Base-by-base conservation (phyloP, 2,888 invertebrate species). In the Clostera curtula region DNA sequence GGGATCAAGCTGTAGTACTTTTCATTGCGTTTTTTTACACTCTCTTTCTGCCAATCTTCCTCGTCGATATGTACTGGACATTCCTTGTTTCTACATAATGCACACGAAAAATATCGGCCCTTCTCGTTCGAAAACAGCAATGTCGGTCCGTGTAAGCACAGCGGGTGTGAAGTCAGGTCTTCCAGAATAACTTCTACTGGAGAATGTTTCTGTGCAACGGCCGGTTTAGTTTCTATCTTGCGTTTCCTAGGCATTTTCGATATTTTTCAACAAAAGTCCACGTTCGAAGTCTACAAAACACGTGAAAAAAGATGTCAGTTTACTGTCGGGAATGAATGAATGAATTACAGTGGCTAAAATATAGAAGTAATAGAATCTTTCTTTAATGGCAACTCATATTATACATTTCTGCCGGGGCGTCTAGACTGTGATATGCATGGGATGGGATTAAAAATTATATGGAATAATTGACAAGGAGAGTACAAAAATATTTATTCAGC, bases 131-230 rank as follows among this genome's bases (percentile, higher is more conserved):
- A 87, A 80, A 93, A 93, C 27, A 92, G 67, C 31, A 93, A 68
- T 4, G 92, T 90, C 20, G 93, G 93, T 0, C 93, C 93, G 55
- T 94, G 93, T 10, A 88, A 69, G 52, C 93, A 94, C 22, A 85
- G 51, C 0, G 93, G 93, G 73, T 93, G 89, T 8, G 75, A 71
- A 13, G 80, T 72, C 16, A 88, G 71, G 50, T 89, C 85, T 52
- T 87, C 77, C 18, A 83, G 58, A 13, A 88, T 61, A 10, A 89
- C 85, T 69, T 87, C 83, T 1, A 87, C 68, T 7, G 79, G 61
- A 11, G 54, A 36, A 24, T 59, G 34, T 24, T 72, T 70, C 9
- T 53, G 49, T 4, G 28, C 8, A 12, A 29, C 38, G 2, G 25
- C 29, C 12, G 55, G 49, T 23, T 55, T 56, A 9, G 51, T 15